A percentile compares a stretch with the other conserved stretches of the same genome.
Evolutionary conservation across 2,888 invertebrate species (phyloP).

Genomic region (Rhingia rostrata): DNA sequence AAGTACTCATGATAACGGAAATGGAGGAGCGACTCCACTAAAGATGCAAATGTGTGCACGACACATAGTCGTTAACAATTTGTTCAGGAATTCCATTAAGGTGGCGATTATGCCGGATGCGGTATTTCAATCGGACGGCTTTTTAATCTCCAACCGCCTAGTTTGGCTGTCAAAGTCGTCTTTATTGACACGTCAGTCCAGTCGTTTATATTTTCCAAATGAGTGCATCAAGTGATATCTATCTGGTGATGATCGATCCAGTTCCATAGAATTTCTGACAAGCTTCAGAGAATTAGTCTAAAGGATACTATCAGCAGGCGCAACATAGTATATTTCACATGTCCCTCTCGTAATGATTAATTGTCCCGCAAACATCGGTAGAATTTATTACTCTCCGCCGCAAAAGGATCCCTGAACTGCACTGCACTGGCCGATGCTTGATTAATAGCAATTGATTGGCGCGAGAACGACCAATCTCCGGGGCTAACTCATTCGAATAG

Average conservation of each 20-base stretch:
- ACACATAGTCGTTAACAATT: constrained; percentile 20
- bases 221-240: constrained; percentile 11
- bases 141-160: constrained; percentile 6
- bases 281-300: not conserved
- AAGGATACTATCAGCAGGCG: not conserved
- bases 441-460: constrained; percentile 56
- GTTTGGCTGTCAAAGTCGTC: constrained; percentile 6
- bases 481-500: constrained; percentile 42
- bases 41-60: constrained; percentile 15
- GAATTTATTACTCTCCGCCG: constrained; percentile 56
- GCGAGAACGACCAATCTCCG: constrained; percentile 50
- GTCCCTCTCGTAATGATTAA: constrained; percentile 30
- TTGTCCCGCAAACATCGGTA: constrained; percentile 51
- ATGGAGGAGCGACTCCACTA: not conserved
- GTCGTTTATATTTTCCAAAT: constrained; percentile 24
- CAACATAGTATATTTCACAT: constrained; percentile 26
- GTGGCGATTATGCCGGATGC: not conserved
- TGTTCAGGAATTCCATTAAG: constrained; percentile 7
- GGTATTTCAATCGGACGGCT: not conserved
- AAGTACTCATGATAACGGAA: constrained; percentile 8
- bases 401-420: constrained; percentile 24
- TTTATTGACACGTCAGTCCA: constrained; percentile 1
- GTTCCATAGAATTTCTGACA: constrained; percentile 43
- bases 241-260: constrained; percentile 45
- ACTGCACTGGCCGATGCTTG: constrained; percentile 14